Evolutionary conservation across 2,113 vertebrate species (phyloP).

Genomic region (Lethenteron reissneri): DNA sequence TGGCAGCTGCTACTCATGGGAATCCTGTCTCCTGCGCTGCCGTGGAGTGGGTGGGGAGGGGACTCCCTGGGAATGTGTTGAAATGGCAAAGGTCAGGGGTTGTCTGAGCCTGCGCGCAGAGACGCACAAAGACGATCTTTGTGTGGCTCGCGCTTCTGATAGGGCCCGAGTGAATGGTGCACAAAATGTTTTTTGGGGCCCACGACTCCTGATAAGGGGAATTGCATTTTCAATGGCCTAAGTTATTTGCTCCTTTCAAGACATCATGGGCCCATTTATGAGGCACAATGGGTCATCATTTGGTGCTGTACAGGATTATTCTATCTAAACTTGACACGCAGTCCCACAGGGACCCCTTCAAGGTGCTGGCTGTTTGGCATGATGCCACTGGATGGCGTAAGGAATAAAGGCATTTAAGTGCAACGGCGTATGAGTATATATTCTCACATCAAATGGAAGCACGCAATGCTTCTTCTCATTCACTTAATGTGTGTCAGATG

Average conservation of each 20-base stretch:
- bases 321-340: conserved; percentile 4
- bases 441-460: no score
- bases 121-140: neutral
- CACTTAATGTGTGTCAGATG: no score
- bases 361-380: conserved; percentile 1
- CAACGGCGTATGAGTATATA: no score
- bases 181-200: neutral
- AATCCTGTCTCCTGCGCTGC: no score
- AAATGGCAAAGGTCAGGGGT: conserved; percentile 6
- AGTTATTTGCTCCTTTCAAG: conserved; percentile 4
- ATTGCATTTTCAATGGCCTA: conserved; percentile 5
- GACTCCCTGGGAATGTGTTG: conserved; percentile 4
- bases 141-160: conserved; percentile 1
- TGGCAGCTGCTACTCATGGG: no score
- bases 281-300: conserved; percentile 2
- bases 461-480: no score
- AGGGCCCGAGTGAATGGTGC: neutral
- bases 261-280: conserved; percentile 3
- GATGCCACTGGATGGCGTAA: neutral
- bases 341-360: neutral
- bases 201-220: conserved; percentile 5
- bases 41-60: no score
- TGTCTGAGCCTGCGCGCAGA: neutral
- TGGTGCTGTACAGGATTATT: conserved; percentile 1
- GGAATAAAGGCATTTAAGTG: no score